Percentiles rank a stretch among this genome's conserved stretches.
Conservation (phyloP, 2,888 invertebrate species). For the Trichacis sp. region DNA sequence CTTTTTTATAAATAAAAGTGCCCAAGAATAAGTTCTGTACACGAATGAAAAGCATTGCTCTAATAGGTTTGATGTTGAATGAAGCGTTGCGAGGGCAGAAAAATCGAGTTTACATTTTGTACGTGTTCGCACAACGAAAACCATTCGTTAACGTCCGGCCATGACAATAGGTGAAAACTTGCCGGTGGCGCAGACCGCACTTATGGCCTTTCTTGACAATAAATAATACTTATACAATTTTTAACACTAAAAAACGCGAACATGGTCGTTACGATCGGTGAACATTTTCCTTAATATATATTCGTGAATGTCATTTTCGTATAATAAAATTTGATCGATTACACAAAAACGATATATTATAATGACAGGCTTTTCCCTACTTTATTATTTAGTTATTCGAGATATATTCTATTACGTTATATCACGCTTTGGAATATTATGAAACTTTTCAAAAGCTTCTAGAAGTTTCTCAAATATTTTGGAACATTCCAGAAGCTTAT, state of each 20-base stretch:
- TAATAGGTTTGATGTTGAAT: slow-evolving; percentile 30
- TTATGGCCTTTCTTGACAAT: slow-evolving; percentile 43
- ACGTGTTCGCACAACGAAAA: slow-evolving; percentile 46
- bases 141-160: slow-evolving; percentile 58
- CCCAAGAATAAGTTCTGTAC: slow-evolving; percentile 26
- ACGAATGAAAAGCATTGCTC: slow-evolving; percentile 21
- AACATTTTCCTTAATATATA: too few relatives aligned
- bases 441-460: too few relatives aligned
- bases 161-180: slow-evolving; percentile 51
- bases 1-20: slow-evolving; percentile 11
- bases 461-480: too few relatives aligned
- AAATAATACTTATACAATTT: slow-evolving; percentile 51
- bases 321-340: too few relatives aligned
- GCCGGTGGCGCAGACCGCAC: slow-evolving; percentile 28
- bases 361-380: too few relatives aligned
- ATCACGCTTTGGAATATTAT: too few relatives aligned
- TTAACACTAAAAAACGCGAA: slow-evolving; percentile 11
- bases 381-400: too few relatives aligned
- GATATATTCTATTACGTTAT: too few relatives aligned
- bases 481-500: too few relatives aligned
- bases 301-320: too few relatives aligned
- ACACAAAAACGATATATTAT: too few relatives aligned
- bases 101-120: slow-evolving; percentile 43
- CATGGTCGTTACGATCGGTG: too few relatives aligned
- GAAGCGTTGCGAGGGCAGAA: slow-evolving; percentile 37